phyloP scores from a whole-genome alignment of 2,113 vertebrate species.

The Lasiurus borealis region DNA sequence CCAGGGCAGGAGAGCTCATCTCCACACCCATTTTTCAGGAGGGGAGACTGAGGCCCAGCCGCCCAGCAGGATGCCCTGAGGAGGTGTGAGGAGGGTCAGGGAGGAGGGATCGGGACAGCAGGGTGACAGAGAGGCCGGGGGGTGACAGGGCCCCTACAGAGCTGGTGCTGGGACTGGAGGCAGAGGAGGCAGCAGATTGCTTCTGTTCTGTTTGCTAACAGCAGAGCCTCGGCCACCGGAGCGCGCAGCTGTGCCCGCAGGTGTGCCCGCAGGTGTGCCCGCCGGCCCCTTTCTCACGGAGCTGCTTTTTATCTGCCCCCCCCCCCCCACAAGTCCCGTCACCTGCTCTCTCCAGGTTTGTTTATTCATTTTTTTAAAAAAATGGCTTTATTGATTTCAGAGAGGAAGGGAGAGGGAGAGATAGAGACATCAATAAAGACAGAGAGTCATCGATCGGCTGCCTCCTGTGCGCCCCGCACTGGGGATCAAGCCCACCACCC shows the following conservation, averaged over 20 bases:
- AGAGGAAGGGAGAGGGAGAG: no score
- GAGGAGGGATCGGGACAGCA: not conserved
- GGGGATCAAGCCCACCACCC: no score
- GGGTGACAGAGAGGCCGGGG: not conserved
- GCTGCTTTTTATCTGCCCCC: accelerated
- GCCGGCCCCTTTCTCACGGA: accelerated
- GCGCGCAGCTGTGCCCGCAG: no score
- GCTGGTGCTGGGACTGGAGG: not conserved
- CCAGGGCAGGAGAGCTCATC: not conserved
- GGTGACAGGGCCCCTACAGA: accelerated
- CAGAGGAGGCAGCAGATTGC: no score
- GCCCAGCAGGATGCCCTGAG: accelerated
- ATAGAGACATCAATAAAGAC: no score
- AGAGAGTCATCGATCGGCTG: no score
- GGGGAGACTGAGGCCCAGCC: not conserved
- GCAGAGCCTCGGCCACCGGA: no score
- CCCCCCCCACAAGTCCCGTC: not conserved
- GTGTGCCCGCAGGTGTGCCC: accelerated
- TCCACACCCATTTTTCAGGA: not conserved
- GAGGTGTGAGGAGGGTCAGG: not conserved
- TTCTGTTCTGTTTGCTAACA: not conserved
- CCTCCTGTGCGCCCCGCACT: no score
- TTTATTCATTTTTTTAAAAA: no score
- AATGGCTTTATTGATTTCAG: no score
- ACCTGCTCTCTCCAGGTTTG: accelerated